Conservation (phyloP, 2,888 invertebrate species). For the Nesidiocoris tenuis region DNA sequence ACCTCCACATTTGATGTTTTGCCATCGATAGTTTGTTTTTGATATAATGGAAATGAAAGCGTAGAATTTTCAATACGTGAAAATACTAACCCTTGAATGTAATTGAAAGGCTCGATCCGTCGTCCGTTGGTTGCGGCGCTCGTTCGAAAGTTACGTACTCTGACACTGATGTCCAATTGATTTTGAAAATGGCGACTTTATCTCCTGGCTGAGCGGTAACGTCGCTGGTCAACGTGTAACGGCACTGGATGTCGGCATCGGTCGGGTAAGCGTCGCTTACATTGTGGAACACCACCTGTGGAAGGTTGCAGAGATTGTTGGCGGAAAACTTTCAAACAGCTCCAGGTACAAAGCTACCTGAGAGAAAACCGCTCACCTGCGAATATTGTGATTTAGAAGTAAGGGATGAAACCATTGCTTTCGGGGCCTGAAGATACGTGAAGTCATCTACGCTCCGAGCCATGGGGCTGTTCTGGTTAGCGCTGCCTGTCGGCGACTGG, state of each 20-base stretch:
- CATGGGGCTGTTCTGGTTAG: constrained; percentile 11
- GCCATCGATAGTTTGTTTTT: too few relatives aligned
- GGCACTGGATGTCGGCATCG: constrained; percentile 40
- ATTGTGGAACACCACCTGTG: constrained; percentile 46
- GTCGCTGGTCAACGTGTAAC: constrained; percentile 36
- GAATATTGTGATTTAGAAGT: constrained; percentile 32
- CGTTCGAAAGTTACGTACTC: constrained; percentile 40
- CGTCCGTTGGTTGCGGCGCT: constrained; percentile 12
- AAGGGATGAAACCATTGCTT: constrained; percentile 6
- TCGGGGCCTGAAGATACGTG: background rate
- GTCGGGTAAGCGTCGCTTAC: constrained; percentile 41
- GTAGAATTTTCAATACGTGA: background rate
- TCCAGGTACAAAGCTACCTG: background rate
- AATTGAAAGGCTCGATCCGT: constrained; percentile 10
- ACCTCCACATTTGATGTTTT: too few relatives aligned
- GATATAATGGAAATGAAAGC: too few relatives aligned
- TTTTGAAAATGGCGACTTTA: constrained; percentile 42
- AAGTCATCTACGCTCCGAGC: constrained; percentile 18
- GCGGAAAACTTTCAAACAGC: background rate
- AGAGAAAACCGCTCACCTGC: constrained; percentile 7
- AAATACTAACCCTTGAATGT: constrained; percentile 25
- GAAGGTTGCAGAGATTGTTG: constrained; percentile 19
- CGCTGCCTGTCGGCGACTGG: background rate
- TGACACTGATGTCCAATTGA: constrained; percentile 42
- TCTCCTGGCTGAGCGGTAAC: constrained; percentile 42